Conservation (phyloP, 2,888 invertebrate species). For the Platycnemis pennipes region DNA sequence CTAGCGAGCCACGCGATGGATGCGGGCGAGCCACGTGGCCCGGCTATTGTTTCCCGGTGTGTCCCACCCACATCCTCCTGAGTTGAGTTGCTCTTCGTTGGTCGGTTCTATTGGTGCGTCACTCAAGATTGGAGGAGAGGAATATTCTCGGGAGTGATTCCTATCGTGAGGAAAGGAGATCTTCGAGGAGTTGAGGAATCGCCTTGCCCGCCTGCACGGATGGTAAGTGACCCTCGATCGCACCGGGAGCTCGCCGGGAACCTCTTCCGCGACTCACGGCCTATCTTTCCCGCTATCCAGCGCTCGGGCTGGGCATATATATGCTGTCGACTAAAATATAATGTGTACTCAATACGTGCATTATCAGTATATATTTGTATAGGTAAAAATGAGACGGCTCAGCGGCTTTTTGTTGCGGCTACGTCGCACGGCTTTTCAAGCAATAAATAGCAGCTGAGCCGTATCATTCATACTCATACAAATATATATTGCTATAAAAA, state of each 20-base stretch:
- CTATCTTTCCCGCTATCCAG: too few species aligned
- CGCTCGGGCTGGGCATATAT: too few species aligned
- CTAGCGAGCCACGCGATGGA: not conserved
- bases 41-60: not conserved
- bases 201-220: not conserved
- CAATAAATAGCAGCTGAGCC: too few species aligned
- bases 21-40: not conserved
- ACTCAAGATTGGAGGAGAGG: not conserved
- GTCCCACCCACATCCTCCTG: not conserved
- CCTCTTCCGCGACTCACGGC: not conserved
- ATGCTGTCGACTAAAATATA: too few species aligned
- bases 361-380: too few species aligned
- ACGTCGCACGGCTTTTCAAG: too few species aligned
- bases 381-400: too few species aligned
- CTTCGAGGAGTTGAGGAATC: not conserved
- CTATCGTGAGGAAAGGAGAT: not conserved
- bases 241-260: not conserved
- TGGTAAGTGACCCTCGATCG: not conserved
- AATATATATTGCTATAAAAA: too few species aligned
- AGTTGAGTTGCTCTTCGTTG: not conserved
- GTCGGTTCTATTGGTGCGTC: not conserved
- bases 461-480: too few species aligned
- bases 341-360: too few species aligned
- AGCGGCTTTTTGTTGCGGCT: too few species aligned
- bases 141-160: not conserved